Evolutionary conservation across 1,140 invertebrate species (phyloP).

Genomic region (Drosophila tristis): DNA sequence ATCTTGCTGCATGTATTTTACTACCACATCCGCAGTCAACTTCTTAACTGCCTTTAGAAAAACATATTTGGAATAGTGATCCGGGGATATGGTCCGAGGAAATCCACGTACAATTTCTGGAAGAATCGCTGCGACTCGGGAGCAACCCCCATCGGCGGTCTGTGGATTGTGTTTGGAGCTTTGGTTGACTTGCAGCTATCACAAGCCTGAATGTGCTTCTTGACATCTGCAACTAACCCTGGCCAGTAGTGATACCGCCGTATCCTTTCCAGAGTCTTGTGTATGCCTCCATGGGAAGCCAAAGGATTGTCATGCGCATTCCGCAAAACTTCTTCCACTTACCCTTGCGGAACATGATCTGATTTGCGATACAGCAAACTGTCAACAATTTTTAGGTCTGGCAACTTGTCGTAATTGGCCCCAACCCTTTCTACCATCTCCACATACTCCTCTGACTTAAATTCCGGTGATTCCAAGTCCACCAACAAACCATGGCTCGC

Average conservation of each 20-base stretch:
- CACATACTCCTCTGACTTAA: background rate
- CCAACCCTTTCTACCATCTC: background rate
- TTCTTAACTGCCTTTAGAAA: too few relatives aligned
- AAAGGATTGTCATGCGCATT: constrained; percentile 7
- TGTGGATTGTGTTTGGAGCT: too few relatives aligned
- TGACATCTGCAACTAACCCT: constrained; percentile 8
- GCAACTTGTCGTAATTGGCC: background rate
- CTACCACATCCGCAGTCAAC: too few relatives aligned
- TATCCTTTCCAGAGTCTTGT: constrained; percentile 1
- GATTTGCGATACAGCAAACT: background rate
- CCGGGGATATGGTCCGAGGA: too few relatives aligned
- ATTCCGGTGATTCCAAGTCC: background rate
- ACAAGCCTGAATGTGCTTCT: constrained; percentile 8
- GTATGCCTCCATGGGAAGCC: background rate
- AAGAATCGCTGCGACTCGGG: too few relatives aligned
- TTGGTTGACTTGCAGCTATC: constrained; percentile 13
- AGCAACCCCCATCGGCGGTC: too few relatives aligned
- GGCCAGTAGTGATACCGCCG: constrained; percentile 22
- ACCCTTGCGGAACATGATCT: background rate
- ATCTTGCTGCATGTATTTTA: too few relatives aligned
- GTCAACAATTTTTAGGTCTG: background rate
- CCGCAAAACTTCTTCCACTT: background rate
- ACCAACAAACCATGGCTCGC: background rate
- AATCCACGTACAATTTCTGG: too few relatives aligned
- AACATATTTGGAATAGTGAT: too few relatives aligned